These are phyloP conservation scores for Acanthacorydalis orientalis DNA, from an alignment of 2,888 invertebrate species.

Conservation along the genomic window DNA sequence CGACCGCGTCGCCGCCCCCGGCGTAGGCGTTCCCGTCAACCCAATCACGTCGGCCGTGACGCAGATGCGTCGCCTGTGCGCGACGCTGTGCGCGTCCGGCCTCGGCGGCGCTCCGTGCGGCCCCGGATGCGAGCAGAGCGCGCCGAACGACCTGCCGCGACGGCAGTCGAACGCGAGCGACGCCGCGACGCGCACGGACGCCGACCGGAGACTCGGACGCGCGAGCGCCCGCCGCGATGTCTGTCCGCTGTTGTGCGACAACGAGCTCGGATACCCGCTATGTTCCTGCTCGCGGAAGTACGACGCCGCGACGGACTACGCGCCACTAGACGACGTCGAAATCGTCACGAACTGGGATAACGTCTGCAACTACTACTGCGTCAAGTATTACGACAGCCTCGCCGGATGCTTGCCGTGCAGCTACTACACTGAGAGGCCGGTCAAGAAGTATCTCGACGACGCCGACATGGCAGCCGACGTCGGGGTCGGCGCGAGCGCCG, in stretches of 20 bases:
- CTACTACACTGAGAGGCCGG: constrained; percentile 17
- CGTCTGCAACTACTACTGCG: constrained; percentile 35
- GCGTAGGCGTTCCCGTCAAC: constrained; percentile 7
- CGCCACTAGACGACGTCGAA: not conserved
- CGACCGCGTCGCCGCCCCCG: too few relatives aligned
- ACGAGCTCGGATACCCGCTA: constrained; percentile 37
- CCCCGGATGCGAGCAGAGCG: constrained; percentile 29
- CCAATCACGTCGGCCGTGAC: constrained; percentile 20
- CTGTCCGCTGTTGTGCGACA: constrained; percentile 41
- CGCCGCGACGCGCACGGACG: constrained; percentile 5
- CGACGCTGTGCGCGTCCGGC: constrained; percentile 23
- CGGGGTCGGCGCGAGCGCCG: not conserved
- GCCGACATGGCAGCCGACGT: constrained; percentile 2
- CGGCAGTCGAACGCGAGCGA: constrained; percentile 8
- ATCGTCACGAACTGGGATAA: constrained; percentile 24
- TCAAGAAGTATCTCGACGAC: not conserved
- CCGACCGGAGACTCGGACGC: constrained; percentile 13
- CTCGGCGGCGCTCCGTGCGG: constrained; percentile 40
- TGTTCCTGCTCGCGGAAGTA: constrained; percentile 26
- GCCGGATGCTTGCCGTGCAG: constrained; percentile 30
- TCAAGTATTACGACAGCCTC: constrained; percentile 18
- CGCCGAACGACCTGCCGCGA: constrained; percentile 28
- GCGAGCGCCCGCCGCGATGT: constrained; percentile 32
- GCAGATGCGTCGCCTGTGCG: constrained; percentile 24
- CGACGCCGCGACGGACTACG: constrained; percentile 7